Conservation (phyloP, 2,888 invertebrate genomes). For the Epinotia ramella region DNA sequence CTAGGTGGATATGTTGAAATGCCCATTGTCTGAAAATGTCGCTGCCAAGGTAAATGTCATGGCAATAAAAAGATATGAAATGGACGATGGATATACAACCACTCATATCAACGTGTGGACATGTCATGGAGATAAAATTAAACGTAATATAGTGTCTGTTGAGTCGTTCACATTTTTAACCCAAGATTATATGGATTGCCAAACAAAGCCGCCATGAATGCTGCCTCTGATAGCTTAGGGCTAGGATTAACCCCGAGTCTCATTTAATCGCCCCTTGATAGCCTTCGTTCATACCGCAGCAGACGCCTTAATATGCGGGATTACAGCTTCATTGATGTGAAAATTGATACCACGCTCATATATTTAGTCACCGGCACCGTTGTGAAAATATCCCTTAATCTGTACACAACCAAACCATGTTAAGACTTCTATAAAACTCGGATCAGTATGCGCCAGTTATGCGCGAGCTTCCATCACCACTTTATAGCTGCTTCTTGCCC, state of each 20-base stretch:
- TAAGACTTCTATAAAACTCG: conserved; percentile 20
- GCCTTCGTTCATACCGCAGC: conserved; percentile 61
- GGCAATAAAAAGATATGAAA: conserved; percentile 8
- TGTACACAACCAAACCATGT: conserved; percentile 23
- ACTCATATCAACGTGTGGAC: neutral
- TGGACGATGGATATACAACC: neutral
- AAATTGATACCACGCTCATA: conserved; percentile 66
- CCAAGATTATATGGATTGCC: conserved; percentile 21
- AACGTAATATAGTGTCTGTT: neutral
- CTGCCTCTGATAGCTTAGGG: conserved; percentile 18
- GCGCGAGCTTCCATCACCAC: conserved; percentile 41
- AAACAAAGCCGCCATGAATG: conserved; percentile 25
- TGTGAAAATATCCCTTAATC: conserved; percentile 50
- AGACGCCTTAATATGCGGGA: conserved; percentile 55
- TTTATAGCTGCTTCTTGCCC: conserved; percentile 51
- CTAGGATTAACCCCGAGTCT: conserved; percentile 61
- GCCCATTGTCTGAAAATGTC: conserved; percentile 28
- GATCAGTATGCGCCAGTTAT: conserved; percentile 19
- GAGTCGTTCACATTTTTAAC: conserved; percentile 4
- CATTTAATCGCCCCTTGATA: conserved; percentile 67
- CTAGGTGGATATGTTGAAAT: conserved; percentile 20
- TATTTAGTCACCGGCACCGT: conserved; percentile 64
- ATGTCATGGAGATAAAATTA: neutral
- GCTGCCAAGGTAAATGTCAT: conserved; percentile 23
- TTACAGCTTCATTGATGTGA: conserved; percentile 72